Percentiles rank a stretch among this genome's conserved stretches.
phyloP scores from a whole-genome alignment of 2,113 vertebrate genomes.

The Hassar affinis region DNA sequence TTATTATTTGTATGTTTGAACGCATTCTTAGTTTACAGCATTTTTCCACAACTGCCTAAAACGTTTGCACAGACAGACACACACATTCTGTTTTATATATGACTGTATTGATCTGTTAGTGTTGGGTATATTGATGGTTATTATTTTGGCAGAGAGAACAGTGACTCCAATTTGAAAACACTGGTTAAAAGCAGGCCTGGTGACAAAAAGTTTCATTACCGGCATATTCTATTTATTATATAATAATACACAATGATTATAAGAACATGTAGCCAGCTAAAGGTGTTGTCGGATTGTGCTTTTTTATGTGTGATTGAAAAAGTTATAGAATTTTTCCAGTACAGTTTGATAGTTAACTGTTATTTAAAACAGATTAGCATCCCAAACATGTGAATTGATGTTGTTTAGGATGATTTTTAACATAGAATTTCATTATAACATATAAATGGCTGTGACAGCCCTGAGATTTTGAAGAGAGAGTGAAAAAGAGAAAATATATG shows the following conservation, averaged over 20 bases:
- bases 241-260: constrained; percentile 4
- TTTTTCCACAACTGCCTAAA: too few species aligned
- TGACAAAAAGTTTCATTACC: constrained; percentile 45
- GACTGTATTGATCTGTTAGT: constrained; percentile 38
- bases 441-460: constrained; percentile 41
- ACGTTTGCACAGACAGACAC: too few species aligned
- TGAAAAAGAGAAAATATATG: constrained; percentile 44
- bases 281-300: constrained; percentile 25
- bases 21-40: too few species aligned
- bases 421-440: constrained; percentile 7
- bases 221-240: background rate
- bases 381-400: background rate
- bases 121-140: constrained; percentile 41
- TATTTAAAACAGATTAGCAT: constrained; percentile 21
- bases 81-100: too few species aligned
- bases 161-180: constrained; percentile 34
- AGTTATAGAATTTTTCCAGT: constrained; percentile 37
- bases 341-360: background rate
- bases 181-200: constrained; percentile 59
- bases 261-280: constrained; percentile 29
- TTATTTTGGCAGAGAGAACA: constrained; percentile 54
- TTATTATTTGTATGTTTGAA: too few species aligned
- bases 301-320: constrained; percentile 20
- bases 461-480: constrained; percentile 47
- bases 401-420: background rate